phyloP scores from a whole-genome alignment of 2,113 vertebrate species.

The human (Homo sapiens) region DNA sequence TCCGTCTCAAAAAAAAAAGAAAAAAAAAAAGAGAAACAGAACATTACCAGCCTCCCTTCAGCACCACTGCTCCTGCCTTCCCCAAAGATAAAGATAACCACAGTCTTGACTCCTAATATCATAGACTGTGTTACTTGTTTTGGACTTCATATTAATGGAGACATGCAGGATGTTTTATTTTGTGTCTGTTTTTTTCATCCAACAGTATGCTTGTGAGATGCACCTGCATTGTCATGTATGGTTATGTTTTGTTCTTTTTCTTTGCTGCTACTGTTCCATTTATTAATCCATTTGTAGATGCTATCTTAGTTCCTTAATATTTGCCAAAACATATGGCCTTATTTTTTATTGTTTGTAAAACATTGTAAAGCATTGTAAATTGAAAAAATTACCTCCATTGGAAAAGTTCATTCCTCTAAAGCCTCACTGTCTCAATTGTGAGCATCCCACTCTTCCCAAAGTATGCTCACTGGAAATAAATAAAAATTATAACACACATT shows the following conservation, averaged over 20 bases:
- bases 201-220: not conserved
- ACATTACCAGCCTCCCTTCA: not conserved
- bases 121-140: not conserved
- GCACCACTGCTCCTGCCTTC: not conserved
- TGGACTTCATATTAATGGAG: not conserved
- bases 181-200: not conserved
- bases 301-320: constrained; percentile 35
- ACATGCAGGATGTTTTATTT: not conserved
- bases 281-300: constrained; percentile 19
- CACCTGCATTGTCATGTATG: not conserved
- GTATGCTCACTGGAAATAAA: not conserved
- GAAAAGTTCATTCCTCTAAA: constrained; percentile 9
- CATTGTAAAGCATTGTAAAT: not conserved
- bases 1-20: no score
- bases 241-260: constrained; percentile 7
- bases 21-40: not conserved
- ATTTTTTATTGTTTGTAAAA: not conserved
- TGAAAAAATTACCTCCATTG: constrained; percentile 3
- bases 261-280: not conserved
- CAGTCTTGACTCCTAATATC: not conserved
- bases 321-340: not conserved
- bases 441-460: not conserved
- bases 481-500: not conserved
- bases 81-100: not conserved
- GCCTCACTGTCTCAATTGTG: not conserved